A percentile compares a stretch with the other conserved stretches of the same genome.
Evolutionary conservation across 2,888 invertebrate genomes (phyloP).

Genomic region (Sacculina carcini): DNA sequence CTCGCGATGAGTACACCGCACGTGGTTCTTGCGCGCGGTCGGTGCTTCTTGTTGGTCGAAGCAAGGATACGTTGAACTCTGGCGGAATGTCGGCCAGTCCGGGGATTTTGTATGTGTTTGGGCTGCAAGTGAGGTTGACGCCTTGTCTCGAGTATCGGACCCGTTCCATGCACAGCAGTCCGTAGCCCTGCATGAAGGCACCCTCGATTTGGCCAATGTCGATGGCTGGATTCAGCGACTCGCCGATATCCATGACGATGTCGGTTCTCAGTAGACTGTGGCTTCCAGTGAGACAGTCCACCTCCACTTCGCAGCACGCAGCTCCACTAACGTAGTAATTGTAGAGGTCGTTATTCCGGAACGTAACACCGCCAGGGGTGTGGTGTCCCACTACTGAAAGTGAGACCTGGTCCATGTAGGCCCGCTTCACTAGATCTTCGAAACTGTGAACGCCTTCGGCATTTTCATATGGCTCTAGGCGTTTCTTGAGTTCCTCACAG

Average conservation of each 20-base stretch:
- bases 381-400: too few relatives aligned
- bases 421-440: slow-evolving; percentile 53
- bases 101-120: slow-evolving; percentile 80
- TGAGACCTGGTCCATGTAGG: slow-evolving; percentile 47
- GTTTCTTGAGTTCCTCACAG: slow-evolving; percentile 7
- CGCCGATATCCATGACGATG: slow-evolving; percentile 88
- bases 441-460: slow-evolving; percentile 49
- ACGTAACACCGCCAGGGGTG: too few relatives aligned
- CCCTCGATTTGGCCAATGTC: slow-evolving; percentile 94
- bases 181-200: slow-evolving; percentile 77
- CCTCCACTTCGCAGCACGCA: slow-evolving; percentile 65
- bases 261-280: slow-evolving; percentile 60
- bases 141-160: slow-evolving; percentile 61
- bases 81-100: slow-evolving; percentile 10
- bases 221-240: slow-evolving; percentile 81
- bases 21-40: slow-evolving; percentile 20
- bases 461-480: slow-evolving; percentile 32
- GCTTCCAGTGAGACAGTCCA: slow-evolving; percentile 80
- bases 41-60: slow-evolving; percentile 14
- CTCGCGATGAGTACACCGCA: slow-evolving; percentile 23
- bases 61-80: slow-evolving; percentile 23
- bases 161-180: slow-evolving; percentile 70
- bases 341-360: too few relatives aligned
- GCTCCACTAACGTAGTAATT: slow-evolving; percentile 67
- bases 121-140: slow-evolving; percentile 52